Evolutionary conservation across 1,140 invertebrate genomes (phyloP).

Genomic region (Drosophila serrata): DNA sequence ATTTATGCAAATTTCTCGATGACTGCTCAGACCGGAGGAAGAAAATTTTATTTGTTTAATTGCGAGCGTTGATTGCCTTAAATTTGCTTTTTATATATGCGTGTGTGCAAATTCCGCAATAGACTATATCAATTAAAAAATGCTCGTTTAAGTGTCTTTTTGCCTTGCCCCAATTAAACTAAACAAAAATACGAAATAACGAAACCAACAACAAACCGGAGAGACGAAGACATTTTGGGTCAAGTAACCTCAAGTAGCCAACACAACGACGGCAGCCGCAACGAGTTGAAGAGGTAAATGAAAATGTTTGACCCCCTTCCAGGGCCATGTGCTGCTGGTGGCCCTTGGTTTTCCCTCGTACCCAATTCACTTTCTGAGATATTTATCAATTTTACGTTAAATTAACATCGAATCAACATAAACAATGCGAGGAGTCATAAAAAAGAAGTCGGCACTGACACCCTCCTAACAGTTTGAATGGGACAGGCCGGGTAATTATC

Average conservation of each 20-base stretch:
- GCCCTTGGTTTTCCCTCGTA: slow-evolving; percentile 1
- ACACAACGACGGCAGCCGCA: slow-evolving; percentile 26
- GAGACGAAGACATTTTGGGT: slow-evolving; percentile 50
- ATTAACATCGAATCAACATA: slow-evolving; percentile 82
- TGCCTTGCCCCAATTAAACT: slow-evolving; percentile 61
- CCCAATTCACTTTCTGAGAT: slow-evolving; percentile 46
- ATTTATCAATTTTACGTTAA: slow-evolving; percentile 80
- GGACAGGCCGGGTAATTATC: slow-evolving; percentile 66
- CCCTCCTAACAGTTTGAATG: slow-evolving; percentile 47
- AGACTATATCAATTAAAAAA: slow-evolving; percentile 77
- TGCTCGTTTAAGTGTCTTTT: slow-evolving; percentile 38
- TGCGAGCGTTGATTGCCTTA: slow-evolving; percentile 74
- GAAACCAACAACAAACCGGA: slow-evolving; percentile 19
- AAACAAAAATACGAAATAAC: slow-evolving; percentile 16
- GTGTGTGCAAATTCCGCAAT: slow-evolving; percentile 59
- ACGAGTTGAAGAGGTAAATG: slow-evolving; percentile 64
- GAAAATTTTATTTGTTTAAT: slow-evolving; percentile 57
- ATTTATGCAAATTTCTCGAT: slow-evolving; percentile 63
- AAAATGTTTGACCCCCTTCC: slow-evolving; percentile 60
- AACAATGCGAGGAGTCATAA: slow-evolving; percentile 72
- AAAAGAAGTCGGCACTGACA: slow-evolving; percentile 70
- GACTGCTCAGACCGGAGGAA: slow-evolving; percentile 22
- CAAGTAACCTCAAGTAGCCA: slow-evolving; percentile 63
- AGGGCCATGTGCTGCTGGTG: slow-evolving; percentile 13
- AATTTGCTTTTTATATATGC: slow-evolving; percentile 44